A percentile compares a stretch with the other conserved stretches of the same genome.
phyloP scores from a whole-genome alignment of 2,797 vertebrate genomes.

The Sciurus vulgaris region DNA sequence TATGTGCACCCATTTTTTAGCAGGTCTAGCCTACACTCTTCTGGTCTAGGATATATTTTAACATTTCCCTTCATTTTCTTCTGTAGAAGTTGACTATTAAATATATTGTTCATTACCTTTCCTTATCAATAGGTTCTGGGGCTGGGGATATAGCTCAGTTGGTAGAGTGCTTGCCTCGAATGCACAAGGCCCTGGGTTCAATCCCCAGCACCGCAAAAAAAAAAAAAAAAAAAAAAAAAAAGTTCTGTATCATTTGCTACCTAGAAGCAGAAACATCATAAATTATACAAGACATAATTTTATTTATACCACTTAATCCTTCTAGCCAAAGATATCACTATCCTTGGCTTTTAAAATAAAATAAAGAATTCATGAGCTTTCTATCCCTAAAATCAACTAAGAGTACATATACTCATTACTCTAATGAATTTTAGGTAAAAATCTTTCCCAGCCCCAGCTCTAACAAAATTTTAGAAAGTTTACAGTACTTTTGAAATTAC shows the following conservation, averaged over 20 bases:
- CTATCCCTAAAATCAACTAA: background rate
- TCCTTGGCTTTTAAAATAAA: constrained; percentile 27
- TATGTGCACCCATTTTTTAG: background rate
- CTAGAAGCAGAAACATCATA: background rate
- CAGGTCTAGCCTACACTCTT: background rate
- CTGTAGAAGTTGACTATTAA: background rate
- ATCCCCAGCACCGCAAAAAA: too few relatives aligned
- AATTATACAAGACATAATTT: background rate
- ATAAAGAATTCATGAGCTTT: background rate
- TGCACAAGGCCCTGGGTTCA: too few relatives aligned
- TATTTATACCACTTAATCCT: constrained; percentile 9
- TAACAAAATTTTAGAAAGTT: background rate
- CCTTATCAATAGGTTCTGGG: background rate
- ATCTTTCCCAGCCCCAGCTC: background rate
- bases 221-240: too few relatives aligned
- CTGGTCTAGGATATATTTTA: background rate
- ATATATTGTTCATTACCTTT: background rate
- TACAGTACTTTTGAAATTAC: background rate
- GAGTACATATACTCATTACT: background rate
- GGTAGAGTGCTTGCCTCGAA: too few relatives aligned
- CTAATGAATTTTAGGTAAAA: background rate
- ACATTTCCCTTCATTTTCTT: background rate
- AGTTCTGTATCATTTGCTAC: background rate
- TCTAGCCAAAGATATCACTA: background rate
- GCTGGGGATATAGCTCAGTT: too few relatives aligned